Evolutionary conservation across 2,888 invertebrate genomes (phyloP).

Genomic region (Synergus umbraculus): DNA sequence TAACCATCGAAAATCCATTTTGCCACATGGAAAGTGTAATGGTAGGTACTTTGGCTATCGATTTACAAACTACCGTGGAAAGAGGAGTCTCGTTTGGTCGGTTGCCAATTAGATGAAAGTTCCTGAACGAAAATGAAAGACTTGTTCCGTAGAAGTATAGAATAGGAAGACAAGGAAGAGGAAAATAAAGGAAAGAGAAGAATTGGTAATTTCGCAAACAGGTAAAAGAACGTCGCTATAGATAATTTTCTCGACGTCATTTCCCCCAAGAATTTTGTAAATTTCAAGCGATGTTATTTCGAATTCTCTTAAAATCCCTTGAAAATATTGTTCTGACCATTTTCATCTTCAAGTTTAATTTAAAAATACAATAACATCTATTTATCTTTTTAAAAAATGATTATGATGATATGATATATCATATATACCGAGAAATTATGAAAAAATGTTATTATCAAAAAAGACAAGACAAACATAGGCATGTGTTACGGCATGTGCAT

Average conservation of each 20-base stretch:
- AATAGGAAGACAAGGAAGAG: background rate
- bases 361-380: no score
- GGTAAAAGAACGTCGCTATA: background rate
- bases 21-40: slow-evolving; percentile 16
- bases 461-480: background rate
- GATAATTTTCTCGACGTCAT: background rate
- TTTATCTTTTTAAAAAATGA: no score
- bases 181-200: background rate
- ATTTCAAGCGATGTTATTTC: background rate
- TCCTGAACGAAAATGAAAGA: slow-evolving; percentile 4
- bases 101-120: slow-evolving; percentile 30
- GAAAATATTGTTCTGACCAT: no score
- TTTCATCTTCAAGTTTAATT: no score
- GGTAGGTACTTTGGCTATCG: slow-evolving; percentile 15
- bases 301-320: no score
- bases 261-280: background rate
- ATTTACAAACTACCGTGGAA: slow-evolving; percentile 19
- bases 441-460: slow-evolving; percentile 19
- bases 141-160: background rate
- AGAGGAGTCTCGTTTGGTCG: slow-evolving; percentile 2
- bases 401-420: no score
- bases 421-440: background rate
- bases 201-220: background rate
- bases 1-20: slow-evolving; percentile 4
- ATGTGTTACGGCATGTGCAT: slow-evolving; percentile 45